phyloP scores from a whole-genome alignment of 2,113 vertebrate species.

The Ibidorhyncha struthersii region DNA sequence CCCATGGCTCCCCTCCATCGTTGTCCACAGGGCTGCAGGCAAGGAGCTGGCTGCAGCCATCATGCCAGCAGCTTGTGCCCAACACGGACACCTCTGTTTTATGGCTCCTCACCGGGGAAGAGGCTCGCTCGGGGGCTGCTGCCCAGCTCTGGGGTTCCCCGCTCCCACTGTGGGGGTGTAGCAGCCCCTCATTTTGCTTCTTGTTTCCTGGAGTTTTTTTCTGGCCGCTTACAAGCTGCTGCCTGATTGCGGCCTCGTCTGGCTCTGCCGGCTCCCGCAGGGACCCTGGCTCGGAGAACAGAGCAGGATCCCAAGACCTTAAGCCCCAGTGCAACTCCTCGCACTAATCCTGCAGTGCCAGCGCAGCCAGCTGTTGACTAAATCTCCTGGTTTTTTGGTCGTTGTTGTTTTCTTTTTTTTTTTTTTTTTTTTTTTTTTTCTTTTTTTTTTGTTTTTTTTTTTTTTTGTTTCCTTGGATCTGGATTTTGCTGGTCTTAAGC shows the following conservation, averaged over 20 bases:
- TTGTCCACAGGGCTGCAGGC: neutral
- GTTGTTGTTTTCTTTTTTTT: neutral
- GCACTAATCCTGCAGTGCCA: neutral
- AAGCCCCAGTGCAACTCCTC: neutral
- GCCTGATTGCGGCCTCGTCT: fast-evolving
- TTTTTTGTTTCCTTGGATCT: neutral
- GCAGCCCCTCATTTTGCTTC: neutral
- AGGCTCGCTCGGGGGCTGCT: neutral
- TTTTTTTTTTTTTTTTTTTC: too few relatives aligned
- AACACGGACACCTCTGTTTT: fast-evolving
- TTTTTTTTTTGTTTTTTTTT: neutral
- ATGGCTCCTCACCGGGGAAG: fast-evolving
- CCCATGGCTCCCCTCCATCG: fast-evolving
- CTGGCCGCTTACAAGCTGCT: neutral
- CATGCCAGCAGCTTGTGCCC: fast-evolving
- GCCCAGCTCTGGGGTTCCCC: neutral
- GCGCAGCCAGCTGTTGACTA: conserved; percentile 21
- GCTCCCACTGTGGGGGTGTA: fast-evolving
- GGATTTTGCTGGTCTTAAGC: neutral
- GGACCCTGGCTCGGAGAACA: neutral
- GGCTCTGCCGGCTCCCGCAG: neutral
- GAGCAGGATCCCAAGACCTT: neutral
- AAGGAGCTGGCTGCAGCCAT: neutral
- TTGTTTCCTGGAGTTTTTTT: neutral
- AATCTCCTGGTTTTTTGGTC: neutral